Conservation (phyloP, 2,888 invertebrate genomes). For the Meiosimyza platycephala region DNA sequence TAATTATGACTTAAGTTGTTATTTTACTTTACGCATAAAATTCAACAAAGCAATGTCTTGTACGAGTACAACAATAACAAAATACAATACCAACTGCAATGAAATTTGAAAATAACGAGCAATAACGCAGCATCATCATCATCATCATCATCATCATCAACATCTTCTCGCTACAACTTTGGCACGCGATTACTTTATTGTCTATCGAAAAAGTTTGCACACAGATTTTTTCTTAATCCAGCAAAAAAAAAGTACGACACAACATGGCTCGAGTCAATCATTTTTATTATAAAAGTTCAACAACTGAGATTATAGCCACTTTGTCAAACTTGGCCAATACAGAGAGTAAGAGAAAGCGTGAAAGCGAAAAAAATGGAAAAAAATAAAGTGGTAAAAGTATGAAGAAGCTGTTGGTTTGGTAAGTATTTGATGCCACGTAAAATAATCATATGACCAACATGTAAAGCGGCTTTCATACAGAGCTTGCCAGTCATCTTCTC, state of each 20-base stretch:
- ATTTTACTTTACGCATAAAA: background rate
- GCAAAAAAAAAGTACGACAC: background rate
- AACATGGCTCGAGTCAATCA: conserved; percentile 22
- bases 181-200: conserved; percentile 12
- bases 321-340: conserved; percentile 13
- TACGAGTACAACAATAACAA: no score
- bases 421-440: background rate
- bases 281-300: conserved; percentile 32
- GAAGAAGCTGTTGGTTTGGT: background rate
- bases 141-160: conserved; percentile 8
- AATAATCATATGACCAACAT: no score
- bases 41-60: background rate
- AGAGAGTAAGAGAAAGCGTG: background rate
- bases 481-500: no score
- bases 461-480: no score
- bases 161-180: background rate
- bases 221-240: background rate
- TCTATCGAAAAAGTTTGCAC: conserved; percentile 26
- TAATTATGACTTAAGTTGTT: background rate
- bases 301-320: conserved; percentile 23
- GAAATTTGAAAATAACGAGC: background rate
- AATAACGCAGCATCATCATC: background rate
- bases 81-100: no score
- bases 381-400: background rate
- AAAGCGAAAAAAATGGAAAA: background rate